Conservation (phyloP, 1,140 invertebrate species). For the Cyrtorhinus lividipennis region DNA sequence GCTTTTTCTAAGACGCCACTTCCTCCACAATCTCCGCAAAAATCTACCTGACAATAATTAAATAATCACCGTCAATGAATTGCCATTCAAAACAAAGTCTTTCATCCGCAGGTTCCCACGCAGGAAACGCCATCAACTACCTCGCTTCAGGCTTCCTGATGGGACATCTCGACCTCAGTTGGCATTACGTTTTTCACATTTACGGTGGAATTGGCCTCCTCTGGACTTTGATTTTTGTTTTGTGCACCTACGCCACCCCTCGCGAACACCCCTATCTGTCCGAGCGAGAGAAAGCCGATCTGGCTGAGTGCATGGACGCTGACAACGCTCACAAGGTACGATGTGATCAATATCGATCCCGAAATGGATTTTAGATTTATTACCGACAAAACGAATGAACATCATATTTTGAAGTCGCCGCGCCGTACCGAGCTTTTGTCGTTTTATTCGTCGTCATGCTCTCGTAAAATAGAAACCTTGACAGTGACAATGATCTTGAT, state of each 20-base stretch:
- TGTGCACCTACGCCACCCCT: constrained; percentile 59
- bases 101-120: constrained; percentile 28
- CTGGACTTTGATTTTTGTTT: constrained; percentile 34
- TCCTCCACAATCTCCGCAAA: no score
- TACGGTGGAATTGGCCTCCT: constrained; percentile 36
- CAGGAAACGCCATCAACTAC: constrained; percentile 35
- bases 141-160: constrained; percentile 32
- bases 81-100: no score
- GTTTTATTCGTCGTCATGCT: not conserved
- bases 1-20: no score
- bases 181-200: constrained; percentile 39
- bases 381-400: not conserved
- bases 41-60: not conserved
- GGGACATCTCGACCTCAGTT: constrained; percentile 29
- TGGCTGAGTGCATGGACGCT: constrained; percentile 29
- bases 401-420: not conserved
- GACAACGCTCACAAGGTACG: not conserved
- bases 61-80: not conserved
- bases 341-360: not conserved
- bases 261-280: constrained; percentile 53
- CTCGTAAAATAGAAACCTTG: not conserved
- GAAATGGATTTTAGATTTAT: not conserved
- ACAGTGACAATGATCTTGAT: no score
- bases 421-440: not conserved
- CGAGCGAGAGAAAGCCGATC: constrained; percentile 44